Conservation (phyloP, 2,113 vertebrate genomes). For the Cervus canadensis region DNA sequence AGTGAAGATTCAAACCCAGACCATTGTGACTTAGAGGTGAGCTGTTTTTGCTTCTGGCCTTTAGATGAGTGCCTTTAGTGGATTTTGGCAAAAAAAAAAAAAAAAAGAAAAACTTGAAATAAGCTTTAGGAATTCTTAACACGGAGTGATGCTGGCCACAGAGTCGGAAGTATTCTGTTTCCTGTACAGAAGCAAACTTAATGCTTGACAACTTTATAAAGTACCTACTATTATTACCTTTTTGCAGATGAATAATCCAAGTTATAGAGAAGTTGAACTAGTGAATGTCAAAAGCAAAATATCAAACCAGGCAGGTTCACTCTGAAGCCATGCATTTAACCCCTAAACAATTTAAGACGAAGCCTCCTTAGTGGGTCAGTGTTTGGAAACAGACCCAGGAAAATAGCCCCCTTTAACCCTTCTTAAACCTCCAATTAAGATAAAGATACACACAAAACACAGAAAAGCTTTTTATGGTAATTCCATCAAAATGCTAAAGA, state of each 20-base stretch:
- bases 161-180: neutral
- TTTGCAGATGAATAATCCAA: conserved; percentile 8
- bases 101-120: neutral
- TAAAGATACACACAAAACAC: neutral
- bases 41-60: neutral
- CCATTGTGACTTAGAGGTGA: rapidly evolving
- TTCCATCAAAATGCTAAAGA: conserved; percentile 34
- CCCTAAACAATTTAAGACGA: neutral
- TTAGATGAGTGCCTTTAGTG: neutral
- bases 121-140: neutral
- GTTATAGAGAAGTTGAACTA: neutral
- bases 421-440: neutral
- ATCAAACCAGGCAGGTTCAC: neutral
- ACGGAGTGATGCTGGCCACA: neutral
- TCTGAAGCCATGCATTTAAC: neutral
- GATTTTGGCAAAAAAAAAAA: neutral
- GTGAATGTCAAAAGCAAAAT: conserved; percentile 25
- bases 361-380: neutral
- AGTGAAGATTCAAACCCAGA: neutral
- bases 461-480: neutral
- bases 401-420: neutral
- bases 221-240: neutral
- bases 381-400: neutral
- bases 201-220: neutral
- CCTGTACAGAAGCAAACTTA: neutral